Base-by-base conservation (phyloP, 2,888 invertebrate species). In the Loripinus fragilis region DNA sequence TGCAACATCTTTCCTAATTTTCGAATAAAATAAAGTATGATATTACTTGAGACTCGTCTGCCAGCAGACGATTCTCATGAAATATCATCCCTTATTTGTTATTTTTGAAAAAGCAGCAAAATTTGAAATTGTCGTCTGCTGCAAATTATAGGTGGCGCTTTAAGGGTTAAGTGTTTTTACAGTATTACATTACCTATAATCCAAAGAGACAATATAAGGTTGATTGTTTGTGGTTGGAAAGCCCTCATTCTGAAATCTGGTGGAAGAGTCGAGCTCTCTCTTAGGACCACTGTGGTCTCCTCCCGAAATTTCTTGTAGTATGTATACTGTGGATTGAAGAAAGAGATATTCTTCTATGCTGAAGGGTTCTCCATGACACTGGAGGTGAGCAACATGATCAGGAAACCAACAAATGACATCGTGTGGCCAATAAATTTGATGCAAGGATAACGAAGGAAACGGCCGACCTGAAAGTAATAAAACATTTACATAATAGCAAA, bases 361-460 rank as follows among this genome's bases (percentile, higher is more conserved):
- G 81, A 67, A 0, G 86, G 84, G 20, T 81, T 74, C 67, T 87
- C 90, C 73, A 85, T 87, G 68, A 86, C 79, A 17, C 86, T 88
- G 35, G 89, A 91, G 41, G 88, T 85, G 35, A 90, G 81, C 30
- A 90, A 89, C 86, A 92, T 87, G 8, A 86, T 80, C 25, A 92
- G 86, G 74, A 92, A 92, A 25, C 86, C 81, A 7, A 91, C 76
- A 78, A 90, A 92, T 2, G 91, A 90, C 81, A 90, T 87, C 10
- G 92, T 91, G 76, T 91, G 91, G 8, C 90, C 91, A 45, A 92
- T 87, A 75, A 92, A 92, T 83, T 92, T 92, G 17, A 92, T 89
- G 76, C 91, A 90, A 0, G 92, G 92, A 41, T 89, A 89, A 30
- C 88, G 79, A 65, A 92, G 85, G 73, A 91, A 87, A 20, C 83